Base-by-base conservation (phyloP, 2,797 vertebrate species). In the Anableps anableps region DNA sequence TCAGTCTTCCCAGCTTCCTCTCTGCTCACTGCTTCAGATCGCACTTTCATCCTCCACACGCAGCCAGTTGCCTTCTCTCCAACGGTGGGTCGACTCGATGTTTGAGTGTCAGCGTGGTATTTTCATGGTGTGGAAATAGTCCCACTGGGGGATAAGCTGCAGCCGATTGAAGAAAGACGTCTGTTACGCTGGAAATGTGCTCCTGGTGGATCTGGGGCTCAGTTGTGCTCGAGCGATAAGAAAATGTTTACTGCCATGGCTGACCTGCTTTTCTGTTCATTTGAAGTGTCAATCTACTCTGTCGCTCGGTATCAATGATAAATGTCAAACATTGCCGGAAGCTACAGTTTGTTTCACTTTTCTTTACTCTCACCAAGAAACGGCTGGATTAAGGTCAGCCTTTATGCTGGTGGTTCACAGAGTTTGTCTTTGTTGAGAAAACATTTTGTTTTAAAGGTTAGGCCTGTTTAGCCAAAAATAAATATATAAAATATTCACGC, bases 211-310 rank as follows among this genome's bases (percentile, higher is more conserved):
- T 80, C 80, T 5, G 58, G 75, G 83, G 79, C 85, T 72, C 82
- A 70, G 89, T 92, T 91, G 90, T 84, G 83, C 78, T 71, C 50
- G 0, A 76, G 80, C 66, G 93, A 93, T 94, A 93, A 93, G 93
- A 34, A 85, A 86, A 84, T 84, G 81, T 91, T 86, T 83, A 75
- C 83, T 66, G 86, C 79, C 48, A 1, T 36, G 74, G 77, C 83
- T 55, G 85, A 90, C 83, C 86, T 89, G 85, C 80, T 89, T 88
- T 88, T 41, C 79, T 80, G 77, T 58, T 73, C 83, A 77, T 92
- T 88, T 89, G 85, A 92, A 91, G 91, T 87, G 88, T 91, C 89
- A 83, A 74, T 92, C 88, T 72, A 75, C 85, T 90, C 83, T 3
- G 77, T 81, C 64, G 74, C 80, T 86, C 64, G 58, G 77, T 72